phyloP scores from a whole-genome alignment of 2,797 vertebrate genomes.

The Adrianichthys oophorus region DNA sequence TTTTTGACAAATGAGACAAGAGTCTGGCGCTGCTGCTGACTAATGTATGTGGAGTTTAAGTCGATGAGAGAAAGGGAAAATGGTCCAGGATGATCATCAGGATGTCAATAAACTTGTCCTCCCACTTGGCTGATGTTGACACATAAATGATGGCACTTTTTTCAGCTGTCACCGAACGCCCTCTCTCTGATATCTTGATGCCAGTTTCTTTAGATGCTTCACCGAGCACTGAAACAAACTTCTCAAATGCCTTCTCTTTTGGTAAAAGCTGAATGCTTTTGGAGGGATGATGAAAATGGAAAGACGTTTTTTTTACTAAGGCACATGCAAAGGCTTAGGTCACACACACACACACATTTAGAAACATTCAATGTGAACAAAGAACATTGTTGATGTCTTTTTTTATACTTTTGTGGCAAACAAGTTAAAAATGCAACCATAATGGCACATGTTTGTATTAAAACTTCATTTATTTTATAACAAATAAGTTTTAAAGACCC shows the following conservation, averaged over 20 bases:
- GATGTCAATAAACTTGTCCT: constrained; percentile 79
- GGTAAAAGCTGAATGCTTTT: constrained; percentile 33
- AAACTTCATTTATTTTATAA: too few relatives aligned
- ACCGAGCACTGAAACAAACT: constrained; percentile 48
- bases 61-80: constrained; percentile 65
- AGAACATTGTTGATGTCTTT: background rate
- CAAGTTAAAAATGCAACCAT: too few relatives aligned
- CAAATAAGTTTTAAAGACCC: too few relatives aligned
- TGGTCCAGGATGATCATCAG: constrained; percentile 74
- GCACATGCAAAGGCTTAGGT: constrained; percentile 3
- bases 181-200: constrained; percentile 62
- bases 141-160: constrained; percentile 76
- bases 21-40: constrained; percentile 52
- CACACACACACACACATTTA: background rate
- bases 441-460: too few relatives aligned
- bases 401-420: too few relatives aligned
- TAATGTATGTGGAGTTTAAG: constrained; percentile 71
- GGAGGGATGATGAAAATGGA: constrained; percentile 5
- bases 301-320: constrained; percentile 12
- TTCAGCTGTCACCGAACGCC: constrained; percentile 67
- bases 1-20: constrained; percentile 62
- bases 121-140: constrained; percentile 76
- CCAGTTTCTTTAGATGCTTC: constrained; percentile 53
- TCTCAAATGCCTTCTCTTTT: constrained; percentile 37
- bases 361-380: constrained; percentile 11